Base-by-base conservation (phyloP, 1,140 invertebrate genomes). In the Colletes latitarsis region DNA sequence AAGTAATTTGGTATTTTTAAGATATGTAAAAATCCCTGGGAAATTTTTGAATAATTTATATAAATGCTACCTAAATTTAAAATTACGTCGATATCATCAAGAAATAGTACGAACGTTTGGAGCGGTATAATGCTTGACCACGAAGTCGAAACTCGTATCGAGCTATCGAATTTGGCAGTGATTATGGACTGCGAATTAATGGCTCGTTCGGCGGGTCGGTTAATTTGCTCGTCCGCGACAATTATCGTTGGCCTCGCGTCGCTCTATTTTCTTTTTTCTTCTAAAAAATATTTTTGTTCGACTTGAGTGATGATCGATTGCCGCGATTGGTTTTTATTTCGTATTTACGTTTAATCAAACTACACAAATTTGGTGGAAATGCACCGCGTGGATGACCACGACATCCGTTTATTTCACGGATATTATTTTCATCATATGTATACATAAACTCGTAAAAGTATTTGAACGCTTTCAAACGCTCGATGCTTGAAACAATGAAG, bases 161-260 rank as follows among this genome's bases (percentile, higher is more conserved):
- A 14, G 30, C 70, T 67, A 72, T 81, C 46, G 57, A 70, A 43
- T 67, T 60, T 67, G 63, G 15, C 73, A 60, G 53, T 39, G 72
- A 69, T 64, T 60, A 76, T 39, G 71, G 30, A 14, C 21, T 52
- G 64, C 66, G 72, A n/a, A 68, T 80, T 80, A 77, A 71, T 70
- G 57, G 63, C 39, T 68, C 53, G 64, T 58, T 41, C 63, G 2
- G 74, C 63, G 10, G n/a, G 64, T 39, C 21, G 66, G 12, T 53
- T 53, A 57, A 41, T 77, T 70, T 17, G 9, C 17, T 19, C 57
- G 21, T 8, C 43, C 5, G 8, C 43, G 39, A 76, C 30, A 39
- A 14, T 53, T 15, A 64, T 41, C 60, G 3, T 64, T 3, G 12
- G 9, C 15, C 5, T 52, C 41, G 46, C 21, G 52, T 10, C 12